phyloP scores from a whole-genome alignment of 2,113 vertebrate species.

The Pelvicachromis taeniatus region DNA sequence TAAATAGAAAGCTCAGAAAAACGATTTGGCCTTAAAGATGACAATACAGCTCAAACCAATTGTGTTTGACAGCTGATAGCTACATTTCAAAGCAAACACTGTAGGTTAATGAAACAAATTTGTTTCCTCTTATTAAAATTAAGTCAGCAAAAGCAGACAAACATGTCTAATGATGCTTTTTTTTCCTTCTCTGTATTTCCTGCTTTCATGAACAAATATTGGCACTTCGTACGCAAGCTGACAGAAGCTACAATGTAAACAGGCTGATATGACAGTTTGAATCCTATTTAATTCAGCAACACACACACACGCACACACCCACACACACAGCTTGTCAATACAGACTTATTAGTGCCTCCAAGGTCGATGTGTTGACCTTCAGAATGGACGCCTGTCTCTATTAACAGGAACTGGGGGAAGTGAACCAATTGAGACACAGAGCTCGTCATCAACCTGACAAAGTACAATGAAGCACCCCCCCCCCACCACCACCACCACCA shows the following conservation, averaged over 20 bases:
- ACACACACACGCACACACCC: constrained; percentile 8
- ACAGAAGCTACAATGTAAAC: neutral
- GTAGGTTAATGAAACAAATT: neutral
- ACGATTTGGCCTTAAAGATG: neutral
- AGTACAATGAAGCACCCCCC: constrained; percentile 31
- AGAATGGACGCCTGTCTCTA: constrained; percentile 51
- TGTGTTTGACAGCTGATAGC: neutral
- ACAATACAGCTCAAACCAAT: neutral
- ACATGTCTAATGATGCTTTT: neutral
- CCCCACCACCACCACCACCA: neutral
- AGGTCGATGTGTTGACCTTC: constrained; percentile 58
- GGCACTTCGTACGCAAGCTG: neutral
- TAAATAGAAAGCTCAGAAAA: neutral
- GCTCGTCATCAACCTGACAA: constrained; percentile 42
- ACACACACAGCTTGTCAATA: constrained; percentile 35
- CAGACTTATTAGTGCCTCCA: constrained; percentile 53
- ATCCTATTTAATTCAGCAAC: neutral
- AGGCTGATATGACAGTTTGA: neutral
- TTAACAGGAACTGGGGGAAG: constrained; percentile 49
- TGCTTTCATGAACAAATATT: neutral
- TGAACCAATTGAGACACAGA: constrained; percentile 49
- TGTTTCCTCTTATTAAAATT: neutral
- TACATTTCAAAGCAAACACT: neutral
- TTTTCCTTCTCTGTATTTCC: neutral
- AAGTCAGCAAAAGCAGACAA: neutral